Evolutionary conservation across 2,797 vertebrate species (phyloP).

Genomic region (Sebastes ruberrimus): DNA sequence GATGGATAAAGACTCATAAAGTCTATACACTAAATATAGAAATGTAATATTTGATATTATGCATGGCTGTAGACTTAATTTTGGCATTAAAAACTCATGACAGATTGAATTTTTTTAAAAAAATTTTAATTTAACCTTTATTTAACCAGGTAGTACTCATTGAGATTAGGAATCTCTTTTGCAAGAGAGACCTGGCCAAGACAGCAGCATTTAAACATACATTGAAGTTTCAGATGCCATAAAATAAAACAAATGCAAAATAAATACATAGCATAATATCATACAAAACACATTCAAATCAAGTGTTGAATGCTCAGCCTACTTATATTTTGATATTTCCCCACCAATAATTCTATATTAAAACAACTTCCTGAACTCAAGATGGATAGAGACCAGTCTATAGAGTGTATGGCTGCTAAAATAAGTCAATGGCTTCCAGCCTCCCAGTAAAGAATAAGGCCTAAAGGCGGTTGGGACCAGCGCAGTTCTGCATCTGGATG

Average conservation of each 20-base stretch:
- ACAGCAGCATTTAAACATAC: too few relatives aligned
- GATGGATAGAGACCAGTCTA: background rate
- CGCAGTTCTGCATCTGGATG: slow-evolving; percentile 28
- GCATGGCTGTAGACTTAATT: background rate
- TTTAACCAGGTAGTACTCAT: too few relatives aligned
- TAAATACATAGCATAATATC: too few relatives aligned
- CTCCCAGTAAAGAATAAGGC: slow-evolving; percentile 31
- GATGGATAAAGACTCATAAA: too few relatives aligned
- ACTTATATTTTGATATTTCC: background rate
- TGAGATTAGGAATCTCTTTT: too few relatives aligned
- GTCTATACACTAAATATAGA: too few relatives aligned
- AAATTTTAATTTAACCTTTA: too few relatives aligned
- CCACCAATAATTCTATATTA: background rate
- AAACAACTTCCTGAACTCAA: background rate
- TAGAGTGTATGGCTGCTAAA: background rate
- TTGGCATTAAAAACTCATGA: background rate
- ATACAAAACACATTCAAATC: too few relatives aligned
- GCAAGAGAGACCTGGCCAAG: too few relatives aligned
- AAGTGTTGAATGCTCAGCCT: too few relatives aligned
- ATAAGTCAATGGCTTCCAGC: slow-evolving; percentile 12
- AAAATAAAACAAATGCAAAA: too few relatives aligned
- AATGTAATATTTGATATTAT: background rate
- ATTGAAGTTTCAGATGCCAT: too few relatives aligned
- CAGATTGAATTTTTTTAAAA: background rate
- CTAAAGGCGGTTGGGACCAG: slow-evolving; percentile 14